Percentiles rank a stretch among this genome's conserved stretches.
Evolutionary conservation across 2,797 vertebrate genomes (phyloP).

Genomic region (Bradypodion ventrale): DNA sequence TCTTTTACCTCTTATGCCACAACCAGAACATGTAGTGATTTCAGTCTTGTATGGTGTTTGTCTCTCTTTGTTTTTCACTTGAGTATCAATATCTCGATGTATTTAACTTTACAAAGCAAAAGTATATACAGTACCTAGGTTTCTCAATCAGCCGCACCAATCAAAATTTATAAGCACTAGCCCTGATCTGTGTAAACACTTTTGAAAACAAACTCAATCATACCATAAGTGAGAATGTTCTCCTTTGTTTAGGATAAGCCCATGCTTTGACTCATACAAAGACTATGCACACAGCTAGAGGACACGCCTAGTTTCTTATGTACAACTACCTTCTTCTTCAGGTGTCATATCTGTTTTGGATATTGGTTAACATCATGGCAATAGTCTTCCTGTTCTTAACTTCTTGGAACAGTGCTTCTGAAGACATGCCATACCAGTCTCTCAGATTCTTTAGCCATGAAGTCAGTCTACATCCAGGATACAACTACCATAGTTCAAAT

Average conservation of each 20-base stretch:
- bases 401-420: too few relatives aligned
- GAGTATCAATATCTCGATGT: not conserved
- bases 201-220: slow-evolving; percentile 4
- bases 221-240: not conserved
- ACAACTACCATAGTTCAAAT: not conserved
- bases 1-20: not conserved
- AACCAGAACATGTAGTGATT: not conserved
- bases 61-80: not conserved
- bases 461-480: not conserved
- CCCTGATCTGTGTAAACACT: not conserved
- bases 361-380: too few relatives aligned
- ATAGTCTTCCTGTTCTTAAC: too few relatives aligned
- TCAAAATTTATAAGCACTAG: not conserved
- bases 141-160: not conserved
- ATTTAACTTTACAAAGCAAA: not conserved
- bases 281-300: not conserved
- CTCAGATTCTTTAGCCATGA: too few relatives aligned
- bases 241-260: not conserved
- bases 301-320: too few relatives aligned
- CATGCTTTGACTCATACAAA: not conserved
- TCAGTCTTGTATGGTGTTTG: not conserved
- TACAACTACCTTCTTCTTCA: too few relatives aligned
- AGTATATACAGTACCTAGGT: not conserved
- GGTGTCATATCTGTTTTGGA: too few relatives aligned
- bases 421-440: too few relatives aligned